Evolutionary conservation across 2,113 vertebrate genomes (phyloP), one percentile per base, ranked within the genome.

Genomic region (Poecile atricapillus): DNA sequence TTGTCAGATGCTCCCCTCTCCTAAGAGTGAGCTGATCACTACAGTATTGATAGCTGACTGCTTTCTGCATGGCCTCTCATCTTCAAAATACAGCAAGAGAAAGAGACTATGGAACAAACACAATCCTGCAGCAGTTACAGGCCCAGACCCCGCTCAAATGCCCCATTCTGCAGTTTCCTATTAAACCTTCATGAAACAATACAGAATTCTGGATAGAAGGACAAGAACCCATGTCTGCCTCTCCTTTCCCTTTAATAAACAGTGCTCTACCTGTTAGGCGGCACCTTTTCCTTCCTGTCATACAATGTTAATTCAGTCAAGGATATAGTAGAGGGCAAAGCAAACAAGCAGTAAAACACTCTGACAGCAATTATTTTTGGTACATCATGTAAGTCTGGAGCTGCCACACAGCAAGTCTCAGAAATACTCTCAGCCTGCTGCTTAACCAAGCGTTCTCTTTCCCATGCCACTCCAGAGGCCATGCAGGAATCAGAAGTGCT

Each of bases 331-430:
- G 31, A 90, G 28, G 58, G 65, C 41, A 80, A 44, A 93, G 75
- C 23, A 89, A 96, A 83, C 24, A 87, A 83, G 70, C 67, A 90
- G 31, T 53, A 69, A 83, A 95, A 44, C 23, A 47, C 53, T 65
- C 31, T 58, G 88, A 83, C 53, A 95, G 82, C 62, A 93, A 83
- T 83, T 83, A 69, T 53, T 96, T 93, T 68, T 76, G 85, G 78
- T 82, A 95, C 84, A 59, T 65, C 33, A 56, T 52, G 43, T 68
- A 74, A 56, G n/a, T 44, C 74, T 87, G 70, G 46, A 77, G 33
- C 39, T 89, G 50, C 86, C 44, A 84, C 13, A 28, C 16, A 44
- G 21, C 49, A 79, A 28, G 24, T 83, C 50, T 79, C 62, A 79
- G 74, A 91, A 85, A 62, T 18, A 76, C 27, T 8, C 37, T 68